A percentile compares a stretch with the other conserved stretches of the same genome.
phyloP scores from a whole-genome alignment of 1,140 invertebrate species.

The Wasmannia auropunctata region DNA sequence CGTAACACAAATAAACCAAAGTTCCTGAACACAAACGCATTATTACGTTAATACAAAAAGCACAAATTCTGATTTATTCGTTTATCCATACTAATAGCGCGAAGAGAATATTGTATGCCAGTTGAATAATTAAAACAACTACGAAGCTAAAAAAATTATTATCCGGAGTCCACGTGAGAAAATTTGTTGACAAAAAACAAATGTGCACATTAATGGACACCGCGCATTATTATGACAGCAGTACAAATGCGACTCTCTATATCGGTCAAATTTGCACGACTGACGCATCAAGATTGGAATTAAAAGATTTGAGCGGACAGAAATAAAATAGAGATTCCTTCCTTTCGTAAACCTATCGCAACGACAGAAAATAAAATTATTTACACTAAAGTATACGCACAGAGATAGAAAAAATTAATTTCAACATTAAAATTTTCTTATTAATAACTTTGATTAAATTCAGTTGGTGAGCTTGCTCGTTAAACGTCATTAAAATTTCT shows the following conservation, averaged over 20 bases:
- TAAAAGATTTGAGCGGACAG: conserved; percentile 51
- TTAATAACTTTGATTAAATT: neutral
- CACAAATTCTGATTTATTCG: conserved; percentile 28
- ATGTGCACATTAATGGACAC: conserved; percentile 27
- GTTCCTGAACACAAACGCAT: neutral
- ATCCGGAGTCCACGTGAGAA: neutral
- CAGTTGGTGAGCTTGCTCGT: neutral
- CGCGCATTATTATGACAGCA: neutral
- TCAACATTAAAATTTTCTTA: neutral
- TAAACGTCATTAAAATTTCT: neutral
- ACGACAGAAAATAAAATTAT: neutral
- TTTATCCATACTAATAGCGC: conserved; percentile 5
- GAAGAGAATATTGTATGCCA: neutral
- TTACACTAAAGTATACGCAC: conserved; percentile 30
- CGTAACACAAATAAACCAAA: neutral
- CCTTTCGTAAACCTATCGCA: neutral
- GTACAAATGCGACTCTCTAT: conserved; percentile 52
- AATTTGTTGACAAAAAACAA: conserved; percentile 18
- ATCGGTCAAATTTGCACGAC: conserved; percentile 60
- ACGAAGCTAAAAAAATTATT: conserved; percentile 29
- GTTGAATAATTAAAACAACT: conserved; percentile 31
- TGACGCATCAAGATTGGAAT: conserved; percentile 29
- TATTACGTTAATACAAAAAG: neutral
- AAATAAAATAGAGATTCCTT: conserved; percentile 28
- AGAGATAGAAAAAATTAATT: conserved; percentile 18